Evolutionary conservation across 2,113 vertebrate species (phyloP).

Genomic region (Cynocephalus volans): DNA sequence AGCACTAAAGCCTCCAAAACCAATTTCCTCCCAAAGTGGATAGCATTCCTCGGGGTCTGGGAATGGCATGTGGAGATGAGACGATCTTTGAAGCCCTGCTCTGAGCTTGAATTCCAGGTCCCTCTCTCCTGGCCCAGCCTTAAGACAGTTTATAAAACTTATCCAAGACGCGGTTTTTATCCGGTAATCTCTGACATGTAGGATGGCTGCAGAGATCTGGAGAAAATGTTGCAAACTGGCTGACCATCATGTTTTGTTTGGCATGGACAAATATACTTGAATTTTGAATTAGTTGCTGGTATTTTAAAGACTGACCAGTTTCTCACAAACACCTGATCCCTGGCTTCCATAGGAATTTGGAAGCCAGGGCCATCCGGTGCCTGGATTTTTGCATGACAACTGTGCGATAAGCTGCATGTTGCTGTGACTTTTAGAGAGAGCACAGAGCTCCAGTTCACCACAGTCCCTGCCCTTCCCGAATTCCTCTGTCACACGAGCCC

Average conservation of each 20-base stretch:
- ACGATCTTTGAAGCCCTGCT: not conserved
- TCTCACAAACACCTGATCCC: not conserved
- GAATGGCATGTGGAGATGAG: no score
- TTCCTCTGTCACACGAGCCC: rapidly evolving
- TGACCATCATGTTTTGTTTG: no score
- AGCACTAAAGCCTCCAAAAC: no score
- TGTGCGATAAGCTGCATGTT: not conserved
- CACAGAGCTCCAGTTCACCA: rapidly evolving
- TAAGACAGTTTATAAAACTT: no score
- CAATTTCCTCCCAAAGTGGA: no score
- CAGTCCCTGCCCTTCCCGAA: not conserved
- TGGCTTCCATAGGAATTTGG: not conserved
- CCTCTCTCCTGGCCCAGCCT: no score
- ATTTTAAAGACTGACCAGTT: not conserved
- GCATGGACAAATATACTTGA: not conserved
- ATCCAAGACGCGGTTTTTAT: not conserved
- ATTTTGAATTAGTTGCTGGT: not conserved
- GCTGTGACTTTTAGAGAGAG: not conserved
- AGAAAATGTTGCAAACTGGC: not conserved
- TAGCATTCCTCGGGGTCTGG: no score
- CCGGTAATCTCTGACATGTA: not conserved
- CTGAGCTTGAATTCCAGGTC: not conserved
- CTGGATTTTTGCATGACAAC: not conserved
- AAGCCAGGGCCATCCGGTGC: no score
- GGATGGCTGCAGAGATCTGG: no score